These are phyloP conservation scores for Drosophila nannoptera DNA, from an alignment of 1,140 invertebrate species.

Conservation along the genomic window DNA sequence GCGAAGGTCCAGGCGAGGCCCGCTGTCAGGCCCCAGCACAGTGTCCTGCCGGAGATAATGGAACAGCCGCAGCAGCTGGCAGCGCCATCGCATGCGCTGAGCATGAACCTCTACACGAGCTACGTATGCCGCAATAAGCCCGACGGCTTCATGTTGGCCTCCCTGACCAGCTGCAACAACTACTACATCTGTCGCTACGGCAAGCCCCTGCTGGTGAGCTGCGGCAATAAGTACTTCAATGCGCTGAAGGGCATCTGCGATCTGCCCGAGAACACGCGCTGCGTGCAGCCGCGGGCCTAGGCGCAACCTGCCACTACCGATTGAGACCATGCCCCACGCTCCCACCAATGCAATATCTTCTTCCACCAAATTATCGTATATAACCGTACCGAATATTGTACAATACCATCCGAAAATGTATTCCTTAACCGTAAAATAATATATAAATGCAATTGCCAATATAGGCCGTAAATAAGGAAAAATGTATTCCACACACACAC, in stretches of 20 bases:
- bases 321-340: neutral
- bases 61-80: slow-evolving; percentile 6
- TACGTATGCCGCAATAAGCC: slow-evolving; percentile 65
- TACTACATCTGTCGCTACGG: slow-evolving; percentile 72
- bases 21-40: slow-evolving; percentile 9
- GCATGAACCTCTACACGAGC: slow-evolving; percentile 53
- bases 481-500: neutral
- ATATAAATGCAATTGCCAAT: slow-evolving; percentile 48
- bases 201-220: slow-evolving; percentile 56
- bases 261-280: slow-evolving; percentile 68
- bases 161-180: slow-evolving; percentile 66
- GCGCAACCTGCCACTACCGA: neutral
- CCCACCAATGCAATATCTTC: neutral
- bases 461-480: slow-evolving; percentile 20
- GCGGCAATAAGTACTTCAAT: slow-evolving; percentile 69
- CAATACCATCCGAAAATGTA: neutral
- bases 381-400: slow-evolving; percentile 4
- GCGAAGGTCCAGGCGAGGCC: slow-evolving; percentile 11
- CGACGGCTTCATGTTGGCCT: slow-evolving; percentile 70
- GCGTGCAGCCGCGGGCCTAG: slow-evolving; percentile 58
- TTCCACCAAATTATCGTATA: slow-evolving; percentile 16
- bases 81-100: slow-evolving; percentile 28
- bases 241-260: slow-evolving; percentile 69
- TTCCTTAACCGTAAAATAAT: slow-evolving; percentile 9
- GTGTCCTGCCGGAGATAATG: slow-evolving; percentile 13